Evolutionary conservation across 2,113 vertebrate species (phyloP).

Genomic region (Cephalopholis sonnerati): DNA sequence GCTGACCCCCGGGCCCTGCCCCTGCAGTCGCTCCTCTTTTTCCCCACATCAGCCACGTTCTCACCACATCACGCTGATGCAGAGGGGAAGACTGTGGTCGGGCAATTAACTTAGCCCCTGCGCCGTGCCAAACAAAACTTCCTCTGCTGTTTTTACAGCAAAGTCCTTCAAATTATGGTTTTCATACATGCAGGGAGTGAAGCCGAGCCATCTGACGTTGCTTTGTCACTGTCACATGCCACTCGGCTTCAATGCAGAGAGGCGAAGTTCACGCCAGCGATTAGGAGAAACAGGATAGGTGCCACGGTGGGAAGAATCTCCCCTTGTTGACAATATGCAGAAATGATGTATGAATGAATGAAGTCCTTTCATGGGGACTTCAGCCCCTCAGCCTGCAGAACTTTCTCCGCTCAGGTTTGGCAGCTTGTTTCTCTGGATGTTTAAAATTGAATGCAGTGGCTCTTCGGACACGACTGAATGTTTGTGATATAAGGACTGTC

Average conservation of each 20-base stretch:
- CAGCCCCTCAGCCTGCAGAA: conserved; percentile 17
- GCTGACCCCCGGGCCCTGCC: conserved; percentile 69
- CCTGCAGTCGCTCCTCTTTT: conserved; percentile 55
- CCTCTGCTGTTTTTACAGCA: conserved; percentile 84
- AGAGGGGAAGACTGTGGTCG: conserved; percentile 82
- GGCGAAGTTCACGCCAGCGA: conserved; percentile 44
- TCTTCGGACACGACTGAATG: neutral
- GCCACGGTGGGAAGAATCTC: conserved; percentile 37
- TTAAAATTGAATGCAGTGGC: neutral
- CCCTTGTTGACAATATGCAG: conserved; percentile 46
- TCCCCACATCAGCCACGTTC: conserved; percentile 67
- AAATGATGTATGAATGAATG: conserved; percentile 69
- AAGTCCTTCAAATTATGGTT: conserved; percentile 82
- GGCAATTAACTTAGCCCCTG: conserved; percentile 81
- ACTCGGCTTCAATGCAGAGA: conserved; percentile 29
- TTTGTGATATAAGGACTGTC: neutral
- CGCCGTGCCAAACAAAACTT: conserved; percentile 85
- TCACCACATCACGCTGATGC: conserved; percentile 78
- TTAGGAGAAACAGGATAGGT: conserved; percentile 49
- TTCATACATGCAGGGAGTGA: conserved; percentile 72
- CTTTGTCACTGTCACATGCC: conserved; percentile 74
- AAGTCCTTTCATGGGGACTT: conserved; percentile 57
- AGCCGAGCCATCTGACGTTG: conserved; percentile 60
- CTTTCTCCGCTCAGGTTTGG: conserved; percentile 19
- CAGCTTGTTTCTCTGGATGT: neutral